A percentile compares a stretch with the other conserved stretches of the same genome.
These are phyloP conservation scores for Mirounga angustirostris DNA, from an alignment of 2,113 vertebrate species.

Conservation along the genomic window DNA sequence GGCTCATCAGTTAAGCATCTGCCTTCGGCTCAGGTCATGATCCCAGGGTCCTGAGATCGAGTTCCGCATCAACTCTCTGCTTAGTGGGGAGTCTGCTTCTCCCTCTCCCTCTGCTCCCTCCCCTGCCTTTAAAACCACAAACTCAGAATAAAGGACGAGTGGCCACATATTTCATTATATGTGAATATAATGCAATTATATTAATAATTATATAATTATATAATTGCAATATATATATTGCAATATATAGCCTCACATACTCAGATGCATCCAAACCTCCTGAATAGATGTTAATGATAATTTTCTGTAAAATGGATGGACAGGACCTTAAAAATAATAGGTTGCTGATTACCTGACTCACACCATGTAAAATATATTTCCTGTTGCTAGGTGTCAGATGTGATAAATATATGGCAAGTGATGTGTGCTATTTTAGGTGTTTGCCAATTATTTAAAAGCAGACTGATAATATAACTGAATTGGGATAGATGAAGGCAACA, in stretches of 20 bases:
- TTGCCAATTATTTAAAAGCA: conserved; percentile 51
- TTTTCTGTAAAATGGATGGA: conserved; percentile 47
- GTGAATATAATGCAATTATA: too few relatives aligned
- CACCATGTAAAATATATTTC: not conserved
- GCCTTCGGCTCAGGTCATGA: not conserved
- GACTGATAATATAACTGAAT: not conserved
- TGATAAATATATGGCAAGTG: not conserved
- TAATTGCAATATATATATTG: too few relatives aligned
- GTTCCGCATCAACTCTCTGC: not conserved
- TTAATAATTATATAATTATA: too few relatives aligned
- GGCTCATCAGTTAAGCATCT: rapidly evolving
- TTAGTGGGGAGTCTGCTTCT: not conserved
- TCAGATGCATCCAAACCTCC: not conserved
- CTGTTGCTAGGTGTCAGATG: conserved; percentile 42
- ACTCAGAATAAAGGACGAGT: conserved; percentile 6
- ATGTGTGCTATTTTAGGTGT: not conserved
- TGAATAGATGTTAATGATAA: conserved; percentile 61
- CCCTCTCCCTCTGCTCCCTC: not conserved
- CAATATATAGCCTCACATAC: not conserved
- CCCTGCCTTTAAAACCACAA: not conserved
- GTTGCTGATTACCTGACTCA: conserved; percentile 60
- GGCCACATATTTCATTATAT: not conserved
- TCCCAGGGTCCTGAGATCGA: rapidly evolving
- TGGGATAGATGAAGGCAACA: not conserved
- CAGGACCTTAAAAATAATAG: conserved; percentile 49